A percentile compares a stretch with the other conserved stretches of the same genome.
phyloP scores from a whole-genome alignment of 2,113 vertebrate genomes.

The Cyprinodon brontotheroides region DNA sequence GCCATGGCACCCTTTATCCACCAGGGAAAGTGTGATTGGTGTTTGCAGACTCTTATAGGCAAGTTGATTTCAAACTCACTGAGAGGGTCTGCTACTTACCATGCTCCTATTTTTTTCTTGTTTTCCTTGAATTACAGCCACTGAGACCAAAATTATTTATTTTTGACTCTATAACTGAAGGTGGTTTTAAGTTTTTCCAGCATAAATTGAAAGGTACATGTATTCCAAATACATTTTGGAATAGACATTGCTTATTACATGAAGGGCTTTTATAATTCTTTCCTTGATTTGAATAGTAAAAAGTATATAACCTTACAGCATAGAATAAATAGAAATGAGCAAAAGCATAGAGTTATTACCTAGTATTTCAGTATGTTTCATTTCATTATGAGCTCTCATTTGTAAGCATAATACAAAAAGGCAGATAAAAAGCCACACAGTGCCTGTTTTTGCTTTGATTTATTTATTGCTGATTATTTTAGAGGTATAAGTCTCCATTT shows the following conservation, averaged over 20 bases:
- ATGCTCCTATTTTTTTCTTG: conserved; percentile 1
- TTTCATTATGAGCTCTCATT: not conserved
- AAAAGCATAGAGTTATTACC: not conserved
- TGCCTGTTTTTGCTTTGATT: not conserved
- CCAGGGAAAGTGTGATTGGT: not conserved
- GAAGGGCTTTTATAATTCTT: not conserved
- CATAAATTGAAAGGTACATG: conserved; percentile 23
- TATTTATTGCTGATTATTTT: not conserved
- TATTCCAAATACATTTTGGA: conserved; percentile 32
- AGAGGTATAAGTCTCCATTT: not conserved
- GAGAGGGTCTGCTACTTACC: not conserved
- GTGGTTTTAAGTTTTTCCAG: not conserved
- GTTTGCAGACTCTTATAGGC: not conserved
- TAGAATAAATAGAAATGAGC: not conserved
- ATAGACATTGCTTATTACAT: not conserved
- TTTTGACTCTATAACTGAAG: not conserved
- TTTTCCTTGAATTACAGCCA: conserved; percentile 16
- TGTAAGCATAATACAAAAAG: not conserved
- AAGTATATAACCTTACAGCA: not conserved
- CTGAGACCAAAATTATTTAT: not conserved
- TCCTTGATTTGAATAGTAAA: not conserved
- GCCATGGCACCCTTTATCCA: conserved; percentile 1
- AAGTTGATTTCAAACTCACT: not conserved
- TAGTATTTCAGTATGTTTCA: not conserved
- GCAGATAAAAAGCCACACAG: not conserved